Evolutionary conservation across 2,797 vertebrate genomes (phyloP).

Genomic region (Enteromius afrohamiltoni): DNA sequence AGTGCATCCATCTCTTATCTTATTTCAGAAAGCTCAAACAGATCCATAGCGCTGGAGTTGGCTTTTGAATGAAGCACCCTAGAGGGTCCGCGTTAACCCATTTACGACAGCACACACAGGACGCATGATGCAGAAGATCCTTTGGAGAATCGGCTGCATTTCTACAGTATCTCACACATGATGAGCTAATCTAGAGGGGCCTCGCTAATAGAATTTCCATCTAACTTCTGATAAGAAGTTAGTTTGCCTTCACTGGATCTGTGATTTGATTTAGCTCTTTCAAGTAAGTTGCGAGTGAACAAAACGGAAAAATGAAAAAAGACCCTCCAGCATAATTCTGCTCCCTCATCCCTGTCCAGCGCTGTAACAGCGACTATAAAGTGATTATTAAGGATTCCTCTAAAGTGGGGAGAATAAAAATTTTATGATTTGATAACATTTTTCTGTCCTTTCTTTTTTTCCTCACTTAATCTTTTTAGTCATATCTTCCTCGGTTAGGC

Average conservation of each 20-base stretch:
- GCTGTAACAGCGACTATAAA: slow-evolving; percentile 4
- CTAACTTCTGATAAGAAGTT: slow-evolving; percentile 21
- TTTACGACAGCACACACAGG: slow-evolving; percentile 14
- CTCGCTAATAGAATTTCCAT: slow-evolving; percentile 23
- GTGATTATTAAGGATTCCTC: slow-evolving; percentile 34
- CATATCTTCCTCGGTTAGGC: slow-evolving; percentile 2
- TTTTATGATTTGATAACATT: slow-evolving; percentile 4
- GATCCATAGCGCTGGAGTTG: slow-evolving; percentile 11
- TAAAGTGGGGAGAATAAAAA: slow-evolving; percentile 32
- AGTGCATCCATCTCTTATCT: slow-evolving; percentile 35
- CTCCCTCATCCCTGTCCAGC: slow-evolving; percentile 38
- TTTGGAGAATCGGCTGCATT: slow-evolving; percentile 1
- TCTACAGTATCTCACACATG: slow-evolving; percentile 17
- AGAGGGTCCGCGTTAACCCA: slow-evolving; percentile 14
- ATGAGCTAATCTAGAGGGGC: slow-evolving; percentile 5
- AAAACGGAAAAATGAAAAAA: slow-evolving; percentile 30
- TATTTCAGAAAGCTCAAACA: slow-evolving; percentile 11
- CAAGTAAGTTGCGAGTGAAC: slow-evolving; percentile 26
- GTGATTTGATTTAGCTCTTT: slow-evolving; percentile 36
- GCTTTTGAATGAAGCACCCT: slow-evolving; percentile 13
- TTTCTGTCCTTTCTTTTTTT: neutral
- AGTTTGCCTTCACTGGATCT: slow-evolving; percentile 29
- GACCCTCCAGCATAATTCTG: slow-evolving; percentile 21
- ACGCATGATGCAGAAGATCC: neutral
- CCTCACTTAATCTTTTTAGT: neutral